Evolutionary conservation across 2,797 vertebrate genomes (phyloP), one percentile per base, ranked within the genome.

Genomic region (Aulostomus chinensis): DNA sequence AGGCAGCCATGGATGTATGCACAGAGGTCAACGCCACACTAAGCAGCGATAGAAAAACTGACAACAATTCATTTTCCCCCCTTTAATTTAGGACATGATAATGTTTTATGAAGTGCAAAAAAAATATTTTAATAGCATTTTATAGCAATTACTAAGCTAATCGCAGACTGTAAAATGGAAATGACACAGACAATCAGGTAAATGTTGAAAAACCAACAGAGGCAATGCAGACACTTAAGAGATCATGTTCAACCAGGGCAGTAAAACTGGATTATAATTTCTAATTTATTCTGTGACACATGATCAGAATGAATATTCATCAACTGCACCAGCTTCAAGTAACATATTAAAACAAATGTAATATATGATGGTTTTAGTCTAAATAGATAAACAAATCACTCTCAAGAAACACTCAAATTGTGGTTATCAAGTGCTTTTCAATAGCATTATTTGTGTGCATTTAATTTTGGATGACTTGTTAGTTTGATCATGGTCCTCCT

Each of bases 381-480:
- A 47, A n/a, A 30, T 20, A 50, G 34, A 31, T 8, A 34, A 32
- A 24, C 29, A 28, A 14, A 22, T 17, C 22, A n/a, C n/a, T n/a
- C n/a, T n/a, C n/a, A 32, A 14, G 35, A 34, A 57, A 47, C 29
- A 50, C 21, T 49, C 4, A 38, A 48, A 41, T 22, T 2, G 16
- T 2, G 7, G 29, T 33, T 36, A 24, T 59, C 6, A 36, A 42
- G 20, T 13, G 17, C 5, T 15, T 60, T 53, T 49, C 5, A 45
- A 53, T 18, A 34, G 14, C 22, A 45, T 33, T 1, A 20, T 28
- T 56, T 61, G n/a, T 35, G 8, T 13, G 41, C 28, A 42, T 32
- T 49, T 60, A n/a, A 53, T 50, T 66, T 51, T 39, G 12, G 56
- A 68, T 28, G 29, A 54, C 33, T 58, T n/a, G n/a, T 12, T 47